phyloP scores from a whole-genome alignment of 2,888 invertebrate species.

The Nomada goodeniana region DNA sequence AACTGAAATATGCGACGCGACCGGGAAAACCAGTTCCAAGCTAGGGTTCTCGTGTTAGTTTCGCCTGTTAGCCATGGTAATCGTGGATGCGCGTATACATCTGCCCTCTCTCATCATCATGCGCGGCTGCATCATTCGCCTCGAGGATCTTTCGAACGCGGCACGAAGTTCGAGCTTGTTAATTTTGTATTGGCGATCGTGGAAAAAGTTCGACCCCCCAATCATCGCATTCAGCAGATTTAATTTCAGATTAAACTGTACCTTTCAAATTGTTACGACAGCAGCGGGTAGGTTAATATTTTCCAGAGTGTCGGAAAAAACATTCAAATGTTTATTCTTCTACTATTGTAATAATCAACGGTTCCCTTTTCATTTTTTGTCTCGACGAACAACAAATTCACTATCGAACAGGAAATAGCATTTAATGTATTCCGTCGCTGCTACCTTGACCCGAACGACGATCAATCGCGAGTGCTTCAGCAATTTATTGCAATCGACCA shows the following conservation, averaged over 20 bases:
- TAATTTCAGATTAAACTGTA: background rate
- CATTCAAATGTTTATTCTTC: background rate
- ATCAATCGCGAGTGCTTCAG: slow-evolving; percentile 25
- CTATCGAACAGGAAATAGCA: background rate
- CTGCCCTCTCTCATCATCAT: slow-evolving; percentile 41
- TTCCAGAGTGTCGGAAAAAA: background rate
- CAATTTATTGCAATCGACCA: slow-evolving; percentile 43
- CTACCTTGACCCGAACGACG: slow-evolving; percentile 21
- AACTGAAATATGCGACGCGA: slow-evolving; percentile 67
- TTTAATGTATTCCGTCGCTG: background rate
- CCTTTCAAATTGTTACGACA: background rate
- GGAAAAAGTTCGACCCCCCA: slow-evolving; percentile 1
- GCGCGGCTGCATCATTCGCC: slow-evolving; percentile 16
- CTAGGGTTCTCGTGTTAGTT: slow-evolving; percentile 63
- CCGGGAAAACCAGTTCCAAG: slow-evolving; percentile 72
- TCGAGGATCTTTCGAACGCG: slow-evolving; percentile 21
- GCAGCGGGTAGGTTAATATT: background rate
- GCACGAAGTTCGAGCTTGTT: slow-evolving; percentile 27
- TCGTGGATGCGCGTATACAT: slow-evolving; percentile 27
- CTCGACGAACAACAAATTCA: background rate
- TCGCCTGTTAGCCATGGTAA: slow-evolving; percentile 64
- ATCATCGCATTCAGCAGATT: background rate
- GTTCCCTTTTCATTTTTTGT: too few species aligned
- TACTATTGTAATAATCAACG: too few species aligned
- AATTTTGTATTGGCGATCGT: slow-evolving; percentile 27